Conservation (phyloP, 2,113 vertebrate genomes). For the Dasypus novemcinctus region DNA sequence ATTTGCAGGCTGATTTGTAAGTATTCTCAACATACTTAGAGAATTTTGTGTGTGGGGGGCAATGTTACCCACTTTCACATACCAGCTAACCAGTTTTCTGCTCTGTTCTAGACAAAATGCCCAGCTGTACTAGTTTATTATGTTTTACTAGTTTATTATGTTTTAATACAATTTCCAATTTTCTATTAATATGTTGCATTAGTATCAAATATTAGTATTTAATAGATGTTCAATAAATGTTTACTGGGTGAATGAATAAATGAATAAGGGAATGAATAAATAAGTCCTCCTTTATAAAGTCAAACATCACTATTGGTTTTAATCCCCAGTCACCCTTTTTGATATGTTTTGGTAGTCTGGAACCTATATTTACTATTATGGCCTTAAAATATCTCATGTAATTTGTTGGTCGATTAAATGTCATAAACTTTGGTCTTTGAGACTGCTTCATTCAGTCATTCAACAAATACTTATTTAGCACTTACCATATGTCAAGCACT, state of each 20-base stretch:
- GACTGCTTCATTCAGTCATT: constrained; percentile 3
- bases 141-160: constrained; percentile 12
- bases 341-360: background rate
- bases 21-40: background rate
- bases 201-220: background rate
- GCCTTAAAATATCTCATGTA: constrained; percentile 5
- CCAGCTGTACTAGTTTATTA: background rate
- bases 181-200: constrained; percentile 1
- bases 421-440: background rate
- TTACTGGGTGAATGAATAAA: constrained; percentile 1
- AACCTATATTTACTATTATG: background rate
- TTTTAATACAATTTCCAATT: constrained; percentile 36
- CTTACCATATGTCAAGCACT: background rate
- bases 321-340: background rate
- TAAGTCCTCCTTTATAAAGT: background rate
- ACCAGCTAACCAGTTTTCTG: background rate
- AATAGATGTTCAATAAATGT: background rate
- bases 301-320: constrained; percentile 18
- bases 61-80: background rate
- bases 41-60: background rate
- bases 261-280: background rate
- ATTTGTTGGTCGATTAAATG: background rate
- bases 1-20: background rate
- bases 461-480: background rate
- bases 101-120: background rate